phyloP scores from a whole-genome alignment of 2,113 vertebrate species.

The Pollimyrus isidori region DNA sequence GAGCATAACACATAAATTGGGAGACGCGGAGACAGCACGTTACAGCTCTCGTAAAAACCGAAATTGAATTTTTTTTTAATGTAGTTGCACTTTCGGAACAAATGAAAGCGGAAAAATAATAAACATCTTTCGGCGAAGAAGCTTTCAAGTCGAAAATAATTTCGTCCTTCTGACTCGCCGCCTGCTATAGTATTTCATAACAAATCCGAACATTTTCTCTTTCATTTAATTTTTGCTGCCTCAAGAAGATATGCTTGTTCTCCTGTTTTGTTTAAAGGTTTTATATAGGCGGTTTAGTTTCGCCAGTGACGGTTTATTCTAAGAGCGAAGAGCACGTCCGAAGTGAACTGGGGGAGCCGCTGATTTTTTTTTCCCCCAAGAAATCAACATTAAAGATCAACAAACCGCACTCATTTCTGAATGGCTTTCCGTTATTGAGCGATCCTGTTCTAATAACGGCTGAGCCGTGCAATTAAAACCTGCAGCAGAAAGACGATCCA shows the following conservation, averaged over 20 bases:
- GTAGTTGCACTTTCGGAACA: constrained; percentile 74
- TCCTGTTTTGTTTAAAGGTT: constrained; percentile 43
- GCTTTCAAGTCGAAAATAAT: constrained; percentile 46
- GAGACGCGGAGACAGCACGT: constrained; percentile 69
- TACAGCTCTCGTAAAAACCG: constrained; percentile 64
- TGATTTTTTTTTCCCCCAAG: constrained; percentile 28
- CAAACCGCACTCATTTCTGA: constrained; percentile 38
- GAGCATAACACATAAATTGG: constrained; percentile 72
- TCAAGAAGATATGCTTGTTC: constrained; percentile 52
- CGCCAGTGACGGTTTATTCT: constrained; percentile 46
- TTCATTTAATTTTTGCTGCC: constrained; percentile 39
- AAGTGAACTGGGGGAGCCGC: constrained; percentile 22
- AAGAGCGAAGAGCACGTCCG: constrained; percentile 20
- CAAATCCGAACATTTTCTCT: constrained; percentile 38
- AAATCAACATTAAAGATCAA: constrained; percentile 45
- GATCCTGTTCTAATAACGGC: constrained; percentile 38
- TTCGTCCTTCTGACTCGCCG: constrained; percentile 41
- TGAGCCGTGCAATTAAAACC: constrained; percentile 34
- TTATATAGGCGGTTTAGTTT: constrained; percentile 44
- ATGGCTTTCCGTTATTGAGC: constrained; percentile 41
- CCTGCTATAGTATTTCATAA: constrained; percentile 25
- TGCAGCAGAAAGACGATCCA: constrained; percentile 42
- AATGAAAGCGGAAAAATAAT: constrained; percentile 62
- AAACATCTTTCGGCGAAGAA: constrained; percentile 45
- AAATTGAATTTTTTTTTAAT: constrained; percentile 66